Percentiles rank a stretch among this genome's conserved stretches.
Evolutionary conservation across 2,113 vertebrate genomes (phyloP).

Genomic region (Plectropomus leopardus): DNA sequence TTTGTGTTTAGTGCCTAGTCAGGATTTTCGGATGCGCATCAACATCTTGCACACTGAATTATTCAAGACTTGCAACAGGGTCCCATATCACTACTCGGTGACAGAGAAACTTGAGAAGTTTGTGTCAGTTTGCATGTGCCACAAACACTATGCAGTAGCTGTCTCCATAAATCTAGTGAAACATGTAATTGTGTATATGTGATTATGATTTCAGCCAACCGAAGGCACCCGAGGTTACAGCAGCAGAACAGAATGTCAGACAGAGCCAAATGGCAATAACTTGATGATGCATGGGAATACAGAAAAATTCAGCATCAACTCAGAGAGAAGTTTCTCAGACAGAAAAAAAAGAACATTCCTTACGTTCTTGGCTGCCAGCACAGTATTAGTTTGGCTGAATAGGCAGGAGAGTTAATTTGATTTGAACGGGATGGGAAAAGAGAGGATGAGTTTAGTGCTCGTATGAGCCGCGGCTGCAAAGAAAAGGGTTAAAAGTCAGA

Average conservation of each 20-base stretch:
- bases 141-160: neutral
- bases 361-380: neutral
- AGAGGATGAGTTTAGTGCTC: neutral
- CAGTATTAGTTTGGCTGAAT: neutral
- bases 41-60: slow-evolving; percentile 68
- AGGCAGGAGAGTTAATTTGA: neutral
- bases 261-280: neutral
- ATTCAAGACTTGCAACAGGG: slow-evolving; percentile 67
- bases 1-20: slow-evolving; percentile 18
- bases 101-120: slow-evolving; percentile 52
- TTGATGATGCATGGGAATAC: neutral
- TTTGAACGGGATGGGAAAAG: slow-evolving; percentile 17
- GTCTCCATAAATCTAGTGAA: neutral
- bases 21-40: slow-evolving; percentile 39
- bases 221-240: neutral
- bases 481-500: neutral
- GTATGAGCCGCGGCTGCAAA: neutral
- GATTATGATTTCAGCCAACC: neutral
- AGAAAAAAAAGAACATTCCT: slow-evolving; percentile 28
- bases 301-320: neutral
- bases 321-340: slow-evolving; percentile 1
- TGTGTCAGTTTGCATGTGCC: slow-evolving; percentile 35
- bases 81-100: slow-evolving; percentile 52
- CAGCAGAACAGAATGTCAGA: neutral
- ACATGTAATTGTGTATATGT: neutral